phyloP scores from a whole-genome alignment of 1,140 invertebrate species.

The Panulirus ornatus region DNA sequence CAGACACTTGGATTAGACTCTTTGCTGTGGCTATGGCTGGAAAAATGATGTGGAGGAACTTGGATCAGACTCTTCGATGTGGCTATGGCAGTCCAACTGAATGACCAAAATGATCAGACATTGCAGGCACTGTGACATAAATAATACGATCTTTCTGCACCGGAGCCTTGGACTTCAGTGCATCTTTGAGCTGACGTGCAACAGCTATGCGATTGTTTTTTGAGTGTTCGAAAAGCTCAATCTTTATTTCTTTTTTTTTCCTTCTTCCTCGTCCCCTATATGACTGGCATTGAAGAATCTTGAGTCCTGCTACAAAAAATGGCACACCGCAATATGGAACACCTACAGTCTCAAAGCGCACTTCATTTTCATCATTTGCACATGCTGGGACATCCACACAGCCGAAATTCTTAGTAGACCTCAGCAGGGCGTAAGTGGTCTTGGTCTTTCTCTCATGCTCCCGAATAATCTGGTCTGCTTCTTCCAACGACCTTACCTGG shows the following conservation, averaged over 20 bases:
- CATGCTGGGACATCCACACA: constrained; percentile 68
- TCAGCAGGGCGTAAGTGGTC: constrained; percentile 49
- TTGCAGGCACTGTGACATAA: constrained; percentile 74
- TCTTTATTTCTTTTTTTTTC: constrained; percentile 74
- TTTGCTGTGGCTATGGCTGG: too few species aligned
- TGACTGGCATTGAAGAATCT: constrained; percentile 74
- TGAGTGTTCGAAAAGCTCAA: constrained; percentile 73
- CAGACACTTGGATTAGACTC: too few species aligned
- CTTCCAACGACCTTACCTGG: constrained; percentile 57
- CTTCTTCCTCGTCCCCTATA: constrained; percentile 62
- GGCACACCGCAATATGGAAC: constrained; percentile 74
- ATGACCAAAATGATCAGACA: constrained; percentile 74
- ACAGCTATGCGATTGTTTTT: constrained; percentile 74
- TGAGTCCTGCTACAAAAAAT: constrained; percentile 73
- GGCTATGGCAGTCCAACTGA: constrained; percentile 72
- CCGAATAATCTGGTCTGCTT: constrained; percentile 53
- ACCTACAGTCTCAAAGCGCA: constrained; percentile 73
- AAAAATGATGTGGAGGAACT: too few species aligned
- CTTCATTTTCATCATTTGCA: constrained; percentile 73
- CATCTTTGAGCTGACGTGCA: constrained; percentile 72
- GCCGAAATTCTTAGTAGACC: constrained; percentile 62
- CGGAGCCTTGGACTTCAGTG: constrained; percentile 62
- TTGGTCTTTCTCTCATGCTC: constrained; percentile 63
- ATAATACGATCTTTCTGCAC: constrained; percentile 74
- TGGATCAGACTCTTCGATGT: too few species aligned